Percentiles rank a stretch among this genome's conserved stretches.
These are phyloP conservation scores for Mycetomoellerius zeteki DNA, from an alignment of 1,140 invertebrate species.

Conservation along the genomic window DNA sequence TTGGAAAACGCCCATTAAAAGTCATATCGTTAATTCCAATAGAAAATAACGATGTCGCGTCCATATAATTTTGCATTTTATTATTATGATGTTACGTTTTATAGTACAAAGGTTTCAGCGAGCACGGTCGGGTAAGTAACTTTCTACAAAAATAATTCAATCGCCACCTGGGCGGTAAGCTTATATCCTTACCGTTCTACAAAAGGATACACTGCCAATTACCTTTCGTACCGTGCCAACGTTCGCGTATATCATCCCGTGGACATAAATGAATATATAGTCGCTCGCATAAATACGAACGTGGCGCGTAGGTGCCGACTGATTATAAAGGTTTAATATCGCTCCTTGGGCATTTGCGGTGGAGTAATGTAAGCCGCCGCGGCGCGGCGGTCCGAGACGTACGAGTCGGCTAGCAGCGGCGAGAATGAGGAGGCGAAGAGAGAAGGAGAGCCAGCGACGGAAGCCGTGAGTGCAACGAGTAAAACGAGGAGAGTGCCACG, in stretches of 20 bases:
- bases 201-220: conserved; percentile 62
- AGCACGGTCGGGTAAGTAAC: neutral
- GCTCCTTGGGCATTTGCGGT: conserved; percentile 66
- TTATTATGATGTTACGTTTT: conserved; percentile 14
- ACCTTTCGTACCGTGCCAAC: conserved; percentile 55
- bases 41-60: neutral
- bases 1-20: conserved; percentile 32
- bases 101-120: neutral
- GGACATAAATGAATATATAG: conserved; percentile 63
- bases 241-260: conserved; percentile 54
- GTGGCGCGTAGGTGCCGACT: conserved; percentile 72
- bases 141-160: conserved; percentile 49
- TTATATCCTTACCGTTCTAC: conserved; percentile 23
- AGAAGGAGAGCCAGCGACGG: conserved; percentile 17
- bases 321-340: conserved; percentile 77
- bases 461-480: conserved; percentile 17
- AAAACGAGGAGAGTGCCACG: conserved; percentile 44
- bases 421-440: conserved; percentile 40
- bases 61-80: neutral
- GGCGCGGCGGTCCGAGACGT: conserved; percentile 46
- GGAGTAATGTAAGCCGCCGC: conserved; percentile 68
- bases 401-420: conserved; percentile 35
- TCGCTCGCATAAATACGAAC: conserved; percentile 67
- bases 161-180: conserved; percentile 15
- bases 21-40: conserved; percentile 11